Conservation (phyloP, 2,888 invertebrate species). For the Nomada ferruginata region DNA sequence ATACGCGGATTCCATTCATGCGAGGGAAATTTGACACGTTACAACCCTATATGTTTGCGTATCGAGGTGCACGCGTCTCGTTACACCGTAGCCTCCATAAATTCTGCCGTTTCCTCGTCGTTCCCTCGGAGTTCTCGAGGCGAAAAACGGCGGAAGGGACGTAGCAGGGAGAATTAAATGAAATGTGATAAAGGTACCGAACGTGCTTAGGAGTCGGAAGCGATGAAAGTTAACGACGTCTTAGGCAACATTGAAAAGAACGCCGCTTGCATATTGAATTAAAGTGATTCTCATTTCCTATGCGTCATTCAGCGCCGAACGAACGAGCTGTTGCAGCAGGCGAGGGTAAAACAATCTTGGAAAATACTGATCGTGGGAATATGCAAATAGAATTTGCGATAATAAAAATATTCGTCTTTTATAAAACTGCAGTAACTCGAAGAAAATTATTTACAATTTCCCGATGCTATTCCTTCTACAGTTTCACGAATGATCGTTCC, state of each 20-base stretch:
- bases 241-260: conserved; percentile 34
- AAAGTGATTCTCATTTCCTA: not conserved
- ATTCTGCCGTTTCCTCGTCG: not conserved
- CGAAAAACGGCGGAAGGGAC: not conserved
- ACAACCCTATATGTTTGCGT: conserved; percentile 2
- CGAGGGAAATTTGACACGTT: not conserved
- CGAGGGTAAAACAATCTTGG: not conserved
- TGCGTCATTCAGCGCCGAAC: not conserved
- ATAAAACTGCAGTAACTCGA: not conserved
- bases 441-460: not conserved
- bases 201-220: conserved; percentile 27
- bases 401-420: too few relatives aligned
- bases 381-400: too few relatives aligned
- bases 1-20: not conserved
- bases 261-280: conserved; percentile 34
- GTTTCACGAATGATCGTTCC: not conserved
- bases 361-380: not conserved
- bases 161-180: conserved; percentile 28
- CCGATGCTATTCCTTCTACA: not conserved
- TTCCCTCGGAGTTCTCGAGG: not conserved
- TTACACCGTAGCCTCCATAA: conserved; percentile 5
- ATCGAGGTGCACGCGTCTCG: conserved; percentile 2
- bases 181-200: conserved; percentile 31
- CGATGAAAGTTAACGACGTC: conserved; percentile 29
- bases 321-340: not conserved